Percentiles rank a stretch among this genome's conserved stretches.
Conservation (phyloP, 2,888 invertebrate genomes). For the Creontiades dilutus region DNA sequence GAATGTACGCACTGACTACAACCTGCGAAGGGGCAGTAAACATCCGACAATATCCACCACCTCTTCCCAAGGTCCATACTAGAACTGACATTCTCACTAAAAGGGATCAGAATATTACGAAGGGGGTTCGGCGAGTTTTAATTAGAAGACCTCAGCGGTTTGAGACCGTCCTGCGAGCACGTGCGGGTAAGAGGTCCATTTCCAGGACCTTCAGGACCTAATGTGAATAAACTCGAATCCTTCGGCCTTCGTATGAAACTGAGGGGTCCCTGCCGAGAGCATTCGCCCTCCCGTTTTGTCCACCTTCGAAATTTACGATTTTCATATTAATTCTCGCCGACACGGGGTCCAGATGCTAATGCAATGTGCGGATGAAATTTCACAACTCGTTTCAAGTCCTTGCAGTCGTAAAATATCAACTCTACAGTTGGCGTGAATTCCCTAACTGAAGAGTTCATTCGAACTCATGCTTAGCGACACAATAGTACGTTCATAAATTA, state of each 20-base stretch:
- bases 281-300: neutral
- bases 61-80: neutral
- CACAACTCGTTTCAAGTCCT: neutral
- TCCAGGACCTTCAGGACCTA: slow-evolving; percentile 9
- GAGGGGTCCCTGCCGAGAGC: neutral
- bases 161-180: slow-evolving; percentile 16
- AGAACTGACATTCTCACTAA: neutral
- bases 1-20: neutral
- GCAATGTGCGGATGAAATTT: neutral
- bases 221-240: slow-evolving; percentile 20
- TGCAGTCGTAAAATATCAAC: neutral
- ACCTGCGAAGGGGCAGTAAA: neutral
- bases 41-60: neutral
- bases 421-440: too few relatives aligned
- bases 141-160: slow-evolving; percentile 35
- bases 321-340: neutral
- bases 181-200: slow-evolving; percentile 26
- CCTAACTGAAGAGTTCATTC: too few relatives aligned
- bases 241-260: neutral
- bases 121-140: slow-evolving; percentile 19
- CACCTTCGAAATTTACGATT: slow-evolving; percentile 27
- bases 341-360: slow-evolving; percentile 18
- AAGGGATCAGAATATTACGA: neutral
- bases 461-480: too few relatives aligned
- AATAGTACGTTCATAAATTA: too few relatives aligned